Conservation (phyloP, 1,140 invertebrate species). For the Marisa cornuarietis region DNA sequence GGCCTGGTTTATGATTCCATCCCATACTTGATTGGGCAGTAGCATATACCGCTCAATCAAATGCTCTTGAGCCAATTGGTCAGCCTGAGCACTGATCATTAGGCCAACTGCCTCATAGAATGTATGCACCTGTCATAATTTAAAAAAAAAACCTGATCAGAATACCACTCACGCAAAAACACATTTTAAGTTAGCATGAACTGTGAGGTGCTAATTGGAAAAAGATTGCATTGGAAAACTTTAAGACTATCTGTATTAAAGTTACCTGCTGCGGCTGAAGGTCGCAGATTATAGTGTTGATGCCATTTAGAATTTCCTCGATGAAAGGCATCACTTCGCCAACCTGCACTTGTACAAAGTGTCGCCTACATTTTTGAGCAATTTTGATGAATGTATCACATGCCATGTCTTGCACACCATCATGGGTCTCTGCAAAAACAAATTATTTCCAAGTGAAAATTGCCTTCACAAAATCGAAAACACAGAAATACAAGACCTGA, state of each 20-base stretch:
- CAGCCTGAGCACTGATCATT: conserved; percentile 96
- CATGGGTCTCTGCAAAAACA: conserved; percentile 87
- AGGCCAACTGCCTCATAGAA: conserved; percentile 99
- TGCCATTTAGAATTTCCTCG: conserved; percentile 96
- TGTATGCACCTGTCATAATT: conserved; percentile 90
- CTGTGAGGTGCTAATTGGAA: too few species aligned
- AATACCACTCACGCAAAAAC: not conserved
- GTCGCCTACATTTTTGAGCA: conserved; percentile 96
- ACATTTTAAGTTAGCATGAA: too few species aligned
- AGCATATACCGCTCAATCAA: conserved; percentile 98
- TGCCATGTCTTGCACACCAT: conserved; percentile 98
- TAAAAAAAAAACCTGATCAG: conserved; percentile 6
- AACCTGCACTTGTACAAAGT: conserved; percentile 96
- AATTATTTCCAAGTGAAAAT: not conserved
- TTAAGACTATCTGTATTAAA: too few species aligned
- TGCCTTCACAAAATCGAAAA: not conserved
- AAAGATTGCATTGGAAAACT: too few species aligned
- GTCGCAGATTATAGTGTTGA: conserved; percentile 98
- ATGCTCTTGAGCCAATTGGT: conserved; percentile 85
- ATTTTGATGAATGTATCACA: conserved; percentile 99
- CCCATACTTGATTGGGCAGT: conserved; percentile 98
- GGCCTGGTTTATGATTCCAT: conserved; percentile 97
- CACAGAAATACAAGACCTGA: not conserved
- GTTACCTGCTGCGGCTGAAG: conserved; percentile 91
- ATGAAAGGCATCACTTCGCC: conserved; percentile 98